These are phyloP conservation scores for Lasioglossum baleicum DNA, from an alignment of 1,140 invertebrate species.

Conservation along the genomic window DNA sequence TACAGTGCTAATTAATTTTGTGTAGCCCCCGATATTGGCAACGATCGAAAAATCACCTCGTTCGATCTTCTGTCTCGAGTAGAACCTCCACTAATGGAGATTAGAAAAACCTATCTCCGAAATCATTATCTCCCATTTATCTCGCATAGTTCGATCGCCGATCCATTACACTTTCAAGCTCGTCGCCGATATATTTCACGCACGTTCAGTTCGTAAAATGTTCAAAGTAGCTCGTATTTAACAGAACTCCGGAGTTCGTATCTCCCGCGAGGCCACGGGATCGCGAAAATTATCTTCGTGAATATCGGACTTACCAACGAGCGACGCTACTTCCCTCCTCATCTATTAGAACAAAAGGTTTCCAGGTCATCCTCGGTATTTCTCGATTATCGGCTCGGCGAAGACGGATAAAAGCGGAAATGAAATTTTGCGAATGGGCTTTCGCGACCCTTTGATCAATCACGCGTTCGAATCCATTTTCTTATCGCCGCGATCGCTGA, in stretches of 20 bases:
- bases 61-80: no score
- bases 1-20: no score
- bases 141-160: neutral
- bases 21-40: no score
- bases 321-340: neutral
- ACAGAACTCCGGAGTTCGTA: no score
- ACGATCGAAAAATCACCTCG: no score
- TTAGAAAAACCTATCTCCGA: neutral
- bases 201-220: neutral
- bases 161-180: neutral
- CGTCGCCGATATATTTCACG: no score
- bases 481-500: no score
- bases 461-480: neutral
- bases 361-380: constrained; percentile 16
- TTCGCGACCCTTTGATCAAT: constrained; percentile 1
- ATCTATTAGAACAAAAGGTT: constrained; percentile 12
- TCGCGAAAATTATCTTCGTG: constrained; percentile 11
- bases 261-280: no score
- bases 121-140: neutral
- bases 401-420: neutral
- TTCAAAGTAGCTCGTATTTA: neutral
- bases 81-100: neutral
- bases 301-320: neutral
- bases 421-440: neutral
- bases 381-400: neutral